Conservation (phyloP, 2,888 invertebrate genomes). For the Plebejus anna region DNA sequence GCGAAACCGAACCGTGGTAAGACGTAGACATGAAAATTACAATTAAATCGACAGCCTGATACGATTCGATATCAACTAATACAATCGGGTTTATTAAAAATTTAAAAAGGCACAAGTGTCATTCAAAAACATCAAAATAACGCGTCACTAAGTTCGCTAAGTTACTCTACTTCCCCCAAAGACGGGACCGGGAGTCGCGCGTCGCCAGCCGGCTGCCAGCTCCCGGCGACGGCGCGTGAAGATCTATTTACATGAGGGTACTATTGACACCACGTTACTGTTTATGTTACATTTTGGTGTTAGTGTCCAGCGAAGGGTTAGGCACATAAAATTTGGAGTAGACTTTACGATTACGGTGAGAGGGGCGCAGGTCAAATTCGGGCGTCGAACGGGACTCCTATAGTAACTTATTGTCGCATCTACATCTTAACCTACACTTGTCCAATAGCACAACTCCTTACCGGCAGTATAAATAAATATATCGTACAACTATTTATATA, state of each 20-base stretch:
- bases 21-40: conserved; percentile 6
- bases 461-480: conserved; percentile 42
- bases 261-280: neutral
- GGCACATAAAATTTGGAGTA: neutral
- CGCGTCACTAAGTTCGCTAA: conserved; percentile 1
- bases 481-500: conserved; percentile 32
- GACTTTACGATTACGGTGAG: conserved; percentile 2
- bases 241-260: conserved; percentile 12
- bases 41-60: conserved; percentile 10
- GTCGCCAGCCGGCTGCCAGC: neutral
- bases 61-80: conserved; percentile 14
- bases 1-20: conserved; percentile 11
- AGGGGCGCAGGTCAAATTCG: neutral
- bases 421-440: conserved; percentile 44
- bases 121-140: conserved; percentile 21
- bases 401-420: conserved; percentile 51
- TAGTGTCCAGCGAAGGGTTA: conserved; percentile 15
- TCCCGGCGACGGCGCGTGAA: neutral
- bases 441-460: conserved; percentile 39
- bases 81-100: conserved; percentile 8
- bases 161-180: neutral
- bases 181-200: neutral
- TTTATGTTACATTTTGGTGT: neutral
- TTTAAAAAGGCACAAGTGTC: conserved; percentile 29
- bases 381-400: conserved; percentile 30